These are phyloP conservation scores for Papilio machaon DNA, from an alignment of 1,140 invertebrate genomes.

Conservation along the genomic window DNA sequence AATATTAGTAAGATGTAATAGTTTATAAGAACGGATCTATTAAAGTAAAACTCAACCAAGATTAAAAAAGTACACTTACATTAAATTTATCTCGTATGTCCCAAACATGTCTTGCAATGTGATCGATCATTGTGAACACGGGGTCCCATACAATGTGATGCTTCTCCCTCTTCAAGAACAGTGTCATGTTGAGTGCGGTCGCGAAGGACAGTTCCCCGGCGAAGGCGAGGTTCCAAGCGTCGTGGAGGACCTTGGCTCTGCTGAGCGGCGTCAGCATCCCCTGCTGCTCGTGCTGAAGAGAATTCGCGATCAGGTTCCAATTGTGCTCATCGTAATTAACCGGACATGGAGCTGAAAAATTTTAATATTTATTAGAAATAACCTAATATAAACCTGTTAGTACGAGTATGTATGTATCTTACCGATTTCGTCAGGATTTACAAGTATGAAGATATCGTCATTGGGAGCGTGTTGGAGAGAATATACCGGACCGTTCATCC, in stretches of 20 bases:
- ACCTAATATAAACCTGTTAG: too few relatives aligned
- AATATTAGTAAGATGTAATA: too few relatives aligned
- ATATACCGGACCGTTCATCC: constrained; percentile 83
- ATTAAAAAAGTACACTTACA: constrained; percentile 66
- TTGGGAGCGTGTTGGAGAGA: constrained; percentile 80
- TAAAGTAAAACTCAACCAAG: too few relatives aligned
- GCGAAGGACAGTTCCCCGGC: constrained; percentile 88
- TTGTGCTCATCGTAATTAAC: constrained; percentile 92
- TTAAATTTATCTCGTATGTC: constrained; percentile 86
- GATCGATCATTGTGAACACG: constrained; percentile 90
- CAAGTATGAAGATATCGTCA: constrained; percentile 85
- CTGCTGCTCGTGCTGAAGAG: constrained; percentile 82
- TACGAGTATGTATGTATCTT: constrained; percentile 43
- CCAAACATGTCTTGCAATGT: constrained; percentile 87
- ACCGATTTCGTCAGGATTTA: constrained; percentile 92
- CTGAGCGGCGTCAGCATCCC: constrained; percentile 86
- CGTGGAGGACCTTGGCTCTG: constrained; percentile 88
- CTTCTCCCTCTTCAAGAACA: constrained; percentile 87
- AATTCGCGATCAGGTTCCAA: constrained; percentile 88
- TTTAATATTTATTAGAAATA: background rate
- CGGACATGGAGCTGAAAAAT: constrained; percentile 86
- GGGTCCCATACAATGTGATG: constrained; percentile 90
- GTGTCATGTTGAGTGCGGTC: constrained; percentile 88
- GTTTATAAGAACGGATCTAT: too few relatives aligned
- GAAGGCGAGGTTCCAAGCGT: constrained; percentile 90